Base-by-base conservation (phyloP, 1,140 invertebrate genomes). In the Philotrypesis tridentata region DNA sequence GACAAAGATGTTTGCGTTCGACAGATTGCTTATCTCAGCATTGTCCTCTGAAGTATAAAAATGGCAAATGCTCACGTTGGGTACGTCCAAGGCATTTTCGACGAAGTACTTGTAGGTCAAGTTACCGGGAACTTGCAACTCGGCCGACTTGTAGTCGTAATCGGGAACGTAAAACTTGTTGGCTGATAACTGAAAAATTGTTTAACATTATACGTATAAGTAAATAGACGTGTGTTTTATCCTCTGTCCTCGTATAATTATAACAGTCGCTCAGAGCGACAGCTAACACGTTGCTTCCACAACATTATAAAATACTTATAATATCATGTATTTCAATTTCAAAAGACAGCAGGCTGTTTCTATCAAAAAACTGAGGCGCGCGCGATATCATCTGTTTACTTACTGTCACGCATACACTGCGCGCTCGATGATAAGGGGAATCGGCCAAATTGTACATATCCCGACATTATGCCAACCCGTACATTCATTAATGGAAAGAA, bases 131-230 rank as follows among this genome's bases (percentile, higher is more conserved):
- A 85, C 71, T 63, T 77, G 43, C 12, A 74, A 71, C 60, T n/a
- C 67, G 40, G 83, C 63, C n/a, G 82, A 33, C 43, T 31, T 12
- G 25, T 79, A 77, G 79, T 82, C 84, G 76, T 67, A 61, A 82
- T 75, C 82, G 21, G 88, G 83, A 43, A 85, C 84, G 82, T 88
- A 88, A 71, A 87, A 84, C 37, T 87, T 87, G 67, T 89, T 85
- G 6, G 82, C 80, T 17, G 86, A 86, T 79, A 89, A 37, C 88
- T 89, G 43, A 12, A 84, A 84, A 71, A 78, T 65, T 65, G 25
- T 25, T 17, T 5, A 27, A 68, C 12, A 31, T 68, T 40, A 23
- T 25, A 40, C n/a, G 17, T 17, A n/a, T 65, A 65, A 12, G 17
- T 1, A n/a, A n/a, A n/a, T n/a, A n/a, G 23, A 68, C 29, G 67